Evolutionary conservation across 2,113 vertebrate species (phyloP).

Genomic region (Bos javanicus): DNA sequence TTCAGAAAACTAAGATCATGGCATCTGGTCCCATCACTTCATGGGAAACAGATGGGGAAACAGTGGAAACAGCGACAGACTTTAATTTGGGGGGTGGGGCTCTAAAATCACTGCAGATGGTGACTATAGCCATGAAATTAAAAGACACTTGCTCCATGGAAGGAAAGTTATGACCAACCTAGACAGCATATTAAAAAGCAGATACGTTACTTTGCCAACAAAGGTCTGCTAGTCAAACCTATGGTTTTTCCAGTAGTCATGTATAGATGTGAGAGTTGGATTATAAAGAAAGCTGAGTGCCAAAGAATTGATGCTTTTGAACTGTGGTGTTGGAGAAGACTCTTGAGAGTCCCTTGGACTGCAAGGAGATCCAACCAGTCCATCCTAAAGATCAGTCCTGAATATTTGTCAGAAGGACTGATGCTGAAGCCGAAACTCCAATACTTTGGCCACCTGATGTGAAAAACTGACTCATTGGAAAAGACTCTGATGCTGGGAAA

Average conservation of each 20-base stretch:
- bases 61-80: background rate
- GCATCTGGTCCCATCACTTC: background rate
- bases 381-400: background rate
- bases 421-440: background rate
- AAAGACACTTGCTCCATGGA: background rate
- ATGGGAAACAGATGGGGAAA: background rate
- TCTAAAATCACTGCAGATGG: background rate
- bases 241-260: background rate
- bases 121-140: background rate
- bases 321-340: background rate
- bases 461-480: background rate
- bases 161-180: background rate
- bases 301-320: background rate
- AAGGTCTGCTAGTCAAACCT: background rate
- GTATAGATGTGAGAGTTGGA: background rate
- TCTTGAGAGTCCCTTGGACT: background rate
- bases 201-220: background rate
- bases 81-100: background rate
- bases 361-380: background rate
- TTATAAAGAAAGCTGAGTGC: background rate
- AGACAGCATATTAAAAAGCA: background rate
- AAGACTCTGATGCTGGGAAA: background rate
- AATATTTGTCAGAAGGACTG: background rate
- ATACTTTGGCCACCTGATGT: background rate
- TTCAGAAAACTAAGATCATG: background rate